Evolutionary conservation across 30 jellyfish, hydroid and myxozoan species (phyloP), one percentile per base, ranked within the genome.

Genomic region (Chrysaora quinquecirrha): DNA sequence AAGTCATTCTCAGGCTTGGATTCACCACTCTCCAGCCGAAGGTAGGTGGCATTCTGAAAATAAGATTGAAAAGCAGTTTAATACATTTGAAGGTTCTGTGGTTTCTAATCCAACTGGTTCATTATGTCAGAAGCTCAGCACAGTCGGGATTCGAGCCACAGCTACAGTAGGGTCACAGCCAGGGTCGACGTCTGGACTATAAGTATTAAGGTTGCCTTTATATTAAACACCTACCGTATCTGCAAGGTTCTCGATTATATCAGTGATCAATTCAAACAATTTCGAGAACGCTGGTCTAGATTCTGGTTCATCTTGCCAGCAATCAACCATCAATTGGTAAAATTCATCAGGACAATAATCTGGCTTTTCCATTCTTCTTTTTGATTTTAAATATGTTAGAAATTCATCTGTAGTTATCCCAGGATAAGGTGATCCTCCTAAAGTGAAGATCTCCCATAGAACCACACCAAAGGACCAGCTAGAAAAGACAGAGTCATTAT

Each of bases 361-460:
- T 19, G 99, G 97, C 65, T 77, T 84, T 18, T 88, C 96, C 99
- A 95, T 95, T 11, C 97, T 88, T 30, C 46, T 75, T 7, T 95
- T 90, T 2, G 79, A 88, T 60, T 73, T 89, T 0, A 95, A 78
- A 70, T 30, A 88, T 30, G 68, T 30, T 30, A 83, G 32, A 32
- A 95, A 75, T 33, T 83, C 96, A 47, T 88, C 96, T 11, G 97
- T 88, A 0, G 96, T 75, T 64, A 95, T 35, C 43, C 99, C 99
- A 20, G 99, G 99, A 35, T 95, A 95, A n/a, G 99, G 99, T 63
- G 99, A 95, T 1, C 97, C 97, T 16, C 99, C 99, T 38, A 95
- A 83, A 20, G 99, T 95, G 70, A 84, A 88, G 29, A 80, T 76
- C 85, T 95, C 99, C 99, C 99, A 95, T 0, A 95, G 87, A 6